Percentiles rank a stretch among this genome's conserved stretches.
phyloP scores from a whole-genome alignment of 2,888 invertebrate genomes.

The Mythimna ferrago region DNA sequence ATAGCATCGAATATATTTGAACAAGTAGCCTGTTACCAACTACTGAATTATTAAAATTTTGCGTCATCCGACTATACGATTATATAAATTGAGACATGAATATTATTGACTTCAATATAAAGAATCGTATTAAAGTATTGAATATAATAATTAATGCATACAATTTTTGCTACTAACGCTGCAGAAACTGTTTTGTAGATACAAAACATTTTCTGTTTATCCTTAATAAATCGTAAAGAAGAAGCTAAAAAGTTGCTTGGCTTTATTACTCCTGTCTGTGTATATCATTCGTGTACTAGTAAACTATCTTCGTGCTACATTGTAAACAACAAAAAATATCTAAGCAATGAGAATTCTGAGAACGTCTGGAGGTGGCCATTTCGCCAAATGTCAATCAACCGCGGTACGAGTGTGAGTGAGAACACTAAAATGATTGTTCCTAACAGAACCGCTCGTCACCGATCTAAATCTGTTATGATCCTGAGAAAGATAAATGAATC shows the following conservation, averaged over 20 bases:
- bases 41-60: slow-evolving; percentile 23
- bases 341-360: slow-evolving; percentile 64
- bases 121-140: too few relatives aligned
- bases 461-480: slow-evolving; percentile 72
- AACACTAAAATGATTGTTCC: slow-evolving; percentile 76
- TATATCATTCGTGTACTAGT: slow-evolving; percentile 8
- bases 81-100: slow-evolving; percentile 30
- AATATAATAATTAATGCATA: too few relatives aligned
- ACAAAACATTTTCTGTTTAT: not conserved
- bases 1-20: slow-evolving; percentile 31
- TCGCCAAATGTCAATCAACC: slow-evolving; percentile 73
- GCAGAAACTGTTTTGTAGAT: not conserved
- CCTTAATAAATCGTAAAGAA: not conserved
- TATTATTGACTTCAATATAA: slow-evolving; percentile 15
- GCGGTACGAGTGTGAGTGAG: slow-evolving; percentile 70
- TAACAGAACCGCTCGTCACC: slow-evolving; percentile 56
- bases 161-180: not conserved
- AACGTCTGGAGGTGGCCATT: slow-evolving; percentile 67
- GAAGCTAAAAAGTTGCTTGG: slow-evolving; percentile 8
- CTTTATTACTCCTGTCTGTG: slow-evolving; percentile 34
- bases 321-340: slow-evolving; percentile 58
- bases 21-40: slow-evolving; percentile 18
- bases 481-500: slow-evolving; percentile 76
- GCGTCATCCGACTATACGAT: slow-evolving; percentile 3
- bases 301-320: slow-evolving; percentile 51